Base-by-base conservation (phyloP, 2,113 vertebrate genomes). In the Turnix velox region DNA sequence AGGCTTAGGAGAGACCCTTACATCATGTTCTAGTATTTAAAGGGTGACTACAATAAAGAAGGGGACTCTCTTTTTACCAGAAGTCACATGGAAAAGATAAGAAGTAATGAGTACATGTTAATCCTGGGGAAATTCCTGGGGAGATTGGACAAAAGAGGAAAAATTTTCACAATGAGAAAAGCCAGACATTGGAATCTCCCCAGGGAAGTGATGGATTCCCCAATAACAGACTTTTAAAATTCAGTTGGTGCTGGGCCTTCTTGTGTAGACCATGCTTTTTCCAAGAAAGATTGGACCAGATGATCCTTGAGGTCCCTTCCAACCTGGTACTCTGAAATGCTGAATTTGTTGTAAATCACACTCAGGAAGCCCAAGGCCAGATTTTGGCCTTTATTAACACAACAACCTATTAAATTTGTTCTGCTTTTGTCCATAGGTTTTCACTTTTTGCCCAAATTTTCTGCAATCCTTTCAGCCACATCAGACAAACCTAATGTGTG, bases 401-500 rank as follows among this genome's bases (percentile, higher is more conserved):
- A 48, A 52, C 52, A 62, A 66, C 11, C 31, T 3, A 0, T 75
- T 61, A 68, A 31, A 72, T 89, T 84, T 65, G 12, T 61, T 89
- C 82, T 75, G 43, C 57, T 81, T 92, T 84, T 87, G 46, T 66
- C 78, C 42, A 46, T 2, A 74, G 67, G 30, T 84, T 94, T 93
- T 78, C 19, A 80, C 61, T 94, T 94, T 82, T 92, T 71, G 93
- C 82, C 72, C 79, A 80, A 55, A 80, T 88, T 89, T 94, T 77
- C 51, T 66, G 35, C 59, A 59, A 46, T 68, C 79, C 66, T 86
- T 78, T 90, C 30, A 86, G 54, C 40, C 59, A 66, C 55, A 71
- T 86, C 83, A 88, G 59, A 80, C 51, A 92, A 74, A 77, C 39
- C 67, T 73, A 54, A 94, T 28, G 92, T 58, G 76, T 23, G 39